These are phyloP conservation scores for Linepithema humile DNA, from an alignment of 1,140 invertebrate genomes.

Conservation along the genomic window DNA sequence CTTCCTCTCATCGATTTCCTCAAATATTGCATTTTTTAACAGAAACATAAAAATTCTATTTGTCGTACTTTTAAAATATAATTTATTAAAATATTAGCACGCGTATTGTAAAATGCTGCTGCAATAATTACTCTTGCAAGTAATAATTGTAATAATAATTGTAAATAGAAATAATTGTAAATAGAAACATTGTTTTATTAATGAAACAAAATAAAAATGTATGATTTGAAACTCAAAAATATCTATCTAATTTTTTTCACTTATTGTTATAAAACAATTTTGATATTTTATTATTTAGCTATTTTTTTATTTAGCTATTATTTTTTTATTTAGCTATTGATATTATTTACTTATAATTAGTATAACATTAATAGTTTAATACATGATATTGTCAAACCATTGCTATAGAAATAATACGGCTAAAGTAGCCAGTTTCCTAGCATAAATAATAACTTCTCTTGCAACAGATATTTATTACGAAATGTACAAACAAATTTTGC, in stretches of 20 bases:
- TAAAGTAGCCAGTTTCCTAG: background rate
- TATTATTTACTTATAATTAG: background rate
- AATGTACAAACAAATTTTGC: background rate
- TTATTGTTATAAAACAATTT: background rate
- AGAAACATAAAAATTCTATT: background rate
- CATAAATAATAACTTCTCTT: constrained; percentile 25
- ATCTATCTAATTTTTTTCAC: background rate
- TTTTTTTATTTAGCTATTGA: background rate
- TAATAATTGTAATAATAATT: background rate
- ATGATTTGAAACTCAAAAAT: too few species aligned
- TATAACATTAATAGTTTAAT: background rate
- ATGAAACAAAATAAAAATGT: background rate
- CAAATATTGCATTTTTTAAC: constrained; percentile 6
- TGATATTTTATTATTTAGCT: background rate
- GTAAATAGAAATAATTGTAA: too few species aligned
- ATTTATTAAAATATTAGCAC: background rate
- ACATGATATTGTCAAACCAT: background rate
- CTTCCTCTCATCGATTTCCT: background rate
- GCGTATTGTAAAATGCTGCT: background rate
- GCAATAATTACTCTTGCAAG: background rate
- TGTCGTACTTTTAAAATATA: background rate
- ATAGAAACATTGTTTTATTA: background rate
- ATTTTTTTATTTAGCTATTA: too few species aligned
- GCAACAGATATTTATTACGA: constrained; percentile 14
- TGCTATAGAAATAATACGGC: background rate